These are phyloP conservation scores for Calyptomena viridis DNA, from an alignment of 2,113 vertebrate species.

Conservation along the genomic window DNA sequence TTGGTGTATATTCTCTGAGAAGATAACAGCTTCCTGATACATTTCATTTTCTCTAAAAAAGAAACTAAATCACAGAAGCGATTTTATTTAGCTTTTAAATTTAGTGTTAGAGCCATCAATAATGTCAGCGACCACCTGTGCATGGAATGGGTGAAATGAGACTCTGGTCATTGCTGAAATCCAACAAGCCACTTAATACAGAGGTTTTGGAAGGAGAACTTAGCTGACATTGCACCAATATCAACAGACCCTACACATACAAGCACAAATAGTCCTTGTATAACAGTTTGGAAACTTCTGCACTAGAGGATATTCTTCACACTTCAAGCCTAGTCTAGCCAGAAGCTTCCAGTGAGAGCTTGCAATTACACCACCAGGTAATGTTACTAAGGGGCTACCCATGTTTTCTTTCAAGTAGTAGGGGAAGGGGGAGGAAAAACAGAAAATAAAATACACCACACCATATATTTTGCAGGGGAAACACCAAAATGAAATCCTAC, in stretches of 20 bases:
- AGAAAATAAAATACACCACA: neutral
- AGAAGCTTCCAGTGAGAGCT: neutral
- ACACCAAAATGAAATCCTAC: neutral
- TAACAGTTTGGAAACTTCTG: neutral
- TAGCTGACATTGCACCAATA: neutral
- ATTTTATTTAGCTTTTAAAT: neutral
- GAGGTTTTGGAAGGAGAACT: neutral
- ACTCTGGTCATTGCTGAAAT: accelerated
- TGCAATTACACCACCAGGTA: neutral
- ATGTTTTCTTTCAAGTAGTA: neutral
- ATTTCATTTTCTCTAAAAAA: neutral
- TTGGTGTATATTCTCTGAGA: neutral
- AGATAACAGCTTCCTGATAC: neutral
- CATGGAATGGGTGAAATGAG: neutral
- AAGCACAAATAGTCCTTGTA: neutral
- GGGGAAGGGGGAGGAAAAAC: neutral
- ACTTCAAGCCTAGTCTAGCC: neutral
- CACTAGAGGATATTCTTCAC: neutral
- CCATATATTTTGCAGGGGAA: neutral
- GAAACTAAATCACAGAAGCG: neutral
- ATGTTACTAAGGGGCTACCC: neutral
- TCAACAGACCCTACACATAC: neutral
- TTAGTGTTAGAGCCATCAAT: neutral
- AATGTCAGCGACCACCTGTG: neutral
- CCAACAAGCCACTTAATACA: neutral